These are phyloP conservation scores for Micronycteris hirsuta DNA, from an alignment of 2,113 vertebrate genomes.

Conservation along the genomic window DNA sequence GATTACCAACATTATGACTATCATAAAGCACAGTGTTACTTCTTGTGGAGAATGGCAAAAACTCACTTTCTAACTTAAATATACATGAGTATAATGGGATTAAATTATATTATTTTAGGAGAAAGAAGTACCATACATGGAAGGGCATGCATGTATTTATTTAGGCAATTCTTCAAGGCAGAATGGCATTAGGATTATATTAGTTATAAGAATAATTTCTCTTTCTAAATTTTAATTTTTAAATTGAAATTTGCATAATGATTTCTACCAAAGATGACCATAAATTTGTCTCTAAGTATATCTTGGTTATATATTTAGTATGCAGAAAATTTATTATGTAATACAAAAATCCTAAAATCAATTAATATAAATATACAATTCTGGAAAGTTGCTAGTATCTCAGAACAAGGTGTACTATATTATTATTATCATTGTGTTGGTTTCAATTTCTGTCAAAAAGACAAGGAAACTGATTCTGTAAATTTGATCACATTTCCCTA, in stretches of 20 bases:
- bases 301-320: neutral
- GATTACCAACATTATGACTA: neutral
- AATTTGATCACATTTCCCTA: neutral
- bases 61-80: neutral
- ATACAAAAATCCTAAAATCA: neutral
- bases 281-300: neutral
- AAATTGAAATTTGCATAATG: neutral
- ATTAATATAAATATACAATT: neutral
- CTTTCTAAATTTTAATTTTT: neutral
- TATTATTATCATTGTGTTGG: neutral
- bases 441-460: neutral
- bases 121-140: neutral
- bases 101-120: neutral
- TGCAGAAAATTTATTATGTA: neutral
- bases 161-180: neutral
- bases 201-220: neutral
- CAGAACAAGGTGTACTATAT: neutral
- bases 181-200: neutral
- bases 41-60: neutral
- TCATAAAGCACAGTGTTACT: neutral
- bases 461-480: neutral
- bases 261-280: neutral
- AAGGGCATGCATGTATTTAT: neutral
- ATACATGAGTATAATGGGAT: neutral
- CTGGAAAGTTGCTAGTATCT: neutral